Conservation (phyloP, 2,888 invertebrate genomes). For the Bellardia pandia region DNA sequence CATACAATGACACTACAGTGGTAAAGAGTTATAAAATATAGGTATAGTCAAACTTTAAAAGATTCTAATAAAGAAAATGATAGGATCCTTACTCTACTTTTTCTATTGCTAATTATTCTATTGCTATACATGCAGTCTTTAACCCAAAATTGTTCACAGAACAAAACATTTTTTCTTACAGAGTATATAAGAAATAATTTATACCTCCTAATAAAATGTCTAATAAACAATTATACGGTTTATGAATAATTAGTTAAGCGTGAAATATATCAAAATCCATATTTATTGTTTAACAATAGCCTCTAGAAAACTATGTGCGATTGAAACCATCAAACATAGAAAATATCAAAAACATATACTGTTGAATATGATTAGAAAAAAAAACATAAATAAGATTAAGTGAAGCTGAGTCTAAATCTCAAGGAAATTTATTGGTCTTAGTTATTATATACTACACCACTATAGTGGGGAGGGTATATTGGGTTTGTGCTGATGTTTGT, state of each 20-base stretch:
- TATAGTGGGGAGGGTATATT: no score
- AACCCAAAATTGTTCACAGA: no score
- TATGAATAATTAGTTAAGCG: neutral
- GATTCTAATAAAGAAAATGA: no score
- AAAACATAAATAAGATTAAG: slow-evolving; percentile 9
- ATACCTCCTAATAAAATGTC: neutral
- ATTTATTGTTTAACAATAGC: neutral
- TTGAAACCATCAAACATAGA: neutral
- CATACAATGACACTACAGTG: neutral
- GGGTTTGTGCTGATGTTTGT: no score
- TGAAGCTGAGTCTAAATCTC: neutral
- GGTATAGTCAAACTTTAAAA: no score
- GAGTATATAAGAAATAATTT: neutral
- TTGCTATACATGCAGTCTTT: no score
- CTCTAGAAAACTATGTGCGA: slow-evolving; percentile 6
- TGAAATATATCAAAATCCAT: neutral
- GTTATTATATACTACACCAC: neutral
- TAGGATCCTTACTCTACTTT: no score
- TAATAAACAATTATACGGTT: neutral
- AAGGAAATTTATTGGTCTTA: slow-evolving; percentile 56
- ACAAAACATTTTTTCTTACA: neutral
- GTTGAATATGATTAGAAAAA: neutral
- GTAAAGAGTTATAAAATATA: no score
- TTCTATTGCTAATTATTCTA: no score
- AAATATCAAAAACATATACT: neutral